Percentiles rank a stretch among this genome's conserved stretches.
Conservation (phyloP, 2,888 invertebrate species). For the Holacanthella duospinosa region DNA sequence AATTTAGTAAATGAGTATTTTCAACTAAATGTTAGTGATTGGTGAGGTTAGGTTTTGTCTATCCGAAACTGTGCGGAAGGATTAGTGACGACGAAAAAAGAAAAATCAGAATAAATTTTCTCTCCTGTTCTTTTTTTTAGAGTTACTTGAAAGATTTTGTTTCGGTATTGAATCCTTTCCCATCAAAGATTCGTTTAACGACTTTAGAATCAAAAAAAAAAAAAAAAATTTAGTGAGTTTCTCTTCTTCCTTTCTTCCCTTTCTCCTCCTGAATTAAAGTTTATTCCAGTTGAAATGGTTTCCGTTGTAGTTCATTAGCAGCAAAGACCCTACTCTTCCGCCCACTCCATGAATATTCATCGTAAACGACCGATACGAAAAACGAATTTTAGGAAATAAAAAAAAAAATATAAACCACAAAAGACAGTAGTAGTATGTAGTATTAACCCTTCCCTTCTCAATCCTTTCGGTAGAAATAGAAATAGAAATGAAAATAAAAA, state of each 20-base stretch:
- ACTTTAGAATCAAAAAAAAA: too few species aligned
- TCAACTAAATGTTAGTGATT: too few species aligned
- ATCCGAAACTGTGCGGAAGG: too few species aligned
- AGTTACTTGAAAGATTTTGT: too few species aligned
- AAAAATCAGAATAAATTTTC: too few species aligned
- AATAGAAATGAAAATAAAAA: background rate
- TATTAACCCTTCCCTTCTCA: background rate
- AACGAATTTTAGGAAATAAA: background rate
- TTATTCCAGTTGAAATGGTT: background rate
- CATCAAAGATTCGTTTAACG: too few species aligned
- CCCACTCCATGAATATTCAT: background rate
- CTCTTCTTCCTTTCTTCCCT: background rate
- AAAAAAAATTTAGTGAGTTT: background rate
- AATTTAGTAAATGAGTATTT: too few species aligned
- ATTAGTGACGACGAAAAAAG: too few species aligned
- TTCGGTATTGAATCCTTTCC: too few species aligned
- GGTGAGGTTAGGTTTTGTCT: too few species aligned
- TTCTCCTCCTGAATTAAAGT: background rate
- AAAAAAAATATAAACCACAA: background rate
- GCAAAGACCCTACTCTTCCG: background rate
- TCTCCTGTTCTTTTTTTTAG: too few species aligned
- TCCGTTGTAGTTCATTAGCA: background rate
- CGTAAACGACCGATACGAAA: background rate
- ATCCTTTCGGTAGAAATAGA: background rate
- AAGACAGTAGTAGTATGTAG: background rate